Evolutionary conservation across 2,888 invertebrate genomes (phyloP).

Genomic region (Sepiola atlantica): DNA sequence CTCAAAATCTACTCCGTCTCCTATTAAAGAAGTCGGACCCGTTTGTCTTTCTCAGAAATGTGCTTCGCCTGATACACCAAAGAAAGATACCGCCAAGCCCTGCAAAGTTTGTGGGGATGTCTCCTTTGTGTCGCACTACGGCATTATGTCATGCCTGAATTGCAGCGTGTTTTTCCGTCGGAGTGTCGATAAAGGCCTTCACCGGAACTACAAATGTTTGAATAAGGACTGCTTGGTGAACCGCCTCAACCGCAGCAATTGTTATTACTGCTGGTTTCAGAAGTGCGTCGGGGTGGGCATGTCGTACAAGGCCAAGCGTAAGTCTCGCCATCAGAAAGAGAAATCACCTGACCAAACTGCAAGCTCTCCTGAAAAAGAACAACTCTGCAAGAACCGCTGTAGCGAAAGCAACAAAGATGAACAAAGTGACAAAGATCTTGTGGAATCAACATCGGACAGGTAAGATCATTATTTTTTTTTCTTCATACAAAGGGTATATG

Average conservation of each 20-base stretch:
- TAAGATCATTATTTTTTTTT: background rate
- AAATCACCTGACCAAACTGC: background rate
- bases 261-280: conserved; percentile 72
- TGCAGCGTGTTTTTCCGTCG: conserved; percentile 53
- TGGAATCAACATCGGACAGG: background rate
- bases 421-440: background rate
- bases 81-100: conserved; percentile 47
- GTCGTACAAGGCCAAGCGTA: conserved; percentile 66
- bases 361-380: background rate
- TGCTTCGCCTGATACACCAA: background rate
- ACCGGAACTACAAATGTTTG: conserved; percentile 32
- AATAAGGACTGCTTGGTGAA: conserved; percentile 67
- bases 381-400: background rate
- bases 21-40: background rate
- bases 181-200: conserved; percentile 38
- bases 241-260: conserved; percentile 71
- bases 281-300: conserved; percentile 72
- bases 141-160: conserved; percentile 57
- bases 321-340: conserved; percentile 23
- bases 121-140: conserved; percentile 59
- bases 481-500: too few relatives aligned
- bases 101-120: conserved; percentile 57
- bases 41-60: too few relatives aligned
- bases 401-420: background rate
- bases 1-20: background rate